phyloP scores from a whole-genome alignment of 2,797 vertebrate genomes.

The Huso huso region DNA sequence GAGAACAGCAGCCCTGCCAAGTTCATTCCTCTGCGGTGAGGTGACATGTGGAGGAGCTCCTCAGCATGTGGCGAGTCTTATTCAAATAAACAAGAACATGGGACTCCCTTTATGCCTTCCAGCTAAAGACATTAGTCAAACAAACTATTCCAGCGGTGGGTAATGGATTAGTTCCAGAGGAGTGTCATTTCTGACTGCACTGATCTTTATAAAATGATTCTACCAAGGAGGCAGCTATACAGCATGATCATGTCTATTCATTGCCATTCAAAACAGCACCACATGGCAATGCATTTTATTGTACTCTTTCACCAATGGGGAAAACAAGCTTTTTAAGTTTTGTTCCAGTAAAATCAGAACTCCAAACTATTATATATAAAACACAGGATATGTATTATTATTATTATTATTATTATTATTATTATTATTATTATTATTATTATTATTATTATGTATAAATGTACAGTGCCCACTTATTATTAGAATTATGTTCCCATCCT shows the following conservation, averaged over 20 bases:
- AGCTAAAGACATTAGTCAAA: too few species aligned
- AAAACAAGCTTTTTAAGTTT: background rate
- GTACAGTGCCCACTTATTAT: background rate
- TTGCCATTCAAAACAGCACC: background rate
- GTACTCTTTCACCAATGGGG: background rate
- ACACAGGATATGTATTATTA: too few species aligned
- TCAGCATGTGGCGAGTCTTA: too few species aligned
- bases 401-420: too few species aligned
- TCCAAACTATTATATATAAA: background rate
- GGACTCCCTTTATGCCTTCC: too few species aligned
- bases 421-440: too few species aligned
- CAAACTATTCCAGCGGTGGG: background rate
- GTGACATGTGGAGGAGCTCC: too few species aligned
- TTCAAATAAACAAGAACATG: background rate
- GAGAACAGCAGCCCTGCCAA: too few species aligned
- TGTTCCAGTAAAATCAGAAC: background rate
- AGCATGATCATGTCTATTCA: background rate
- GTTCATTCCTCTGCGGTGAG: too few species aligned
- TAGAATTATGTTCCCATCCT: too few species aligned
- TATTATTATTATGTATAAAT: background rate
- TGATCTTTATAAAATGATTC: constrained; percentile 10
- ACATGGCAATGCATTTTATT: background rate
- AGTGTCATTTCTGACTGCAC: background rate
- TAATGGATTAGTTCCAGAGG: constrained; percentile 3
- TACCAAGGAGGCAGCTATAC: constrained; percentile 5